Evolutionary conservation across 2,797 vertebrate genomes (phyloP).

Genomic region (Staurois parvus): DNA sequence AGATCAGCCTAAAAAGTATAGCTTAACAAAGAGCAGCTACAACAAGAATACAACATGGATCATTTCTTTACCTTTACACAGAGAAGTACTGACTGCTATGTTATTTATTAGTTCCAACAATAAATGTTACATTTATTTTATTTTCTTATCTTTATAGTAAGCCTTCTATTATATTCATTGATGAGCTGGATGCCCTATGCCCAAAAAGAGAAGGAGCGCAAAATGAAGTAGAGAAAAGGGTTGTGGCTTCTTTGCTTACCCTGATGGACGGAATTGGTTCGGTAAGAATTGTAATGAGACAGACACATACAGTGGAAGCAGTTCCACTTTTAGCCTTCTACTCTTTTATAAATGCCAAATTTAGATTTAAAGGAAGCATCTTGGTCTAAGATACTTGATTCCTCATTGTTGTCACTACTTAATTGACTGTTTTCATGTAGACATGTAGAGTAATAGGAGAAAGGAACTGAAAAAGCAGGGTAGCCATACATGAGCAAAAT

Average conservation of each 20-base stretch:
- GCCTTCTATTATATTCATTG: constrained; percentile 95
- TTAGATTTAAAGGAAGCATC: not conserved
- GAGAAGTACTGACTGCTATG: not conserved
- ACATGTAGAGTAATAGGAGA: not conserved
- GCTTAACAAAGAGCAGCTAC: not conserved
- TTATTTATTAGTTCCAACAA: not conserved
- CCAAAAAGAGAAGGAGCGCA: constrained; percentile 92
- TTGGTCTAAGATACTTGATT: not conserved
- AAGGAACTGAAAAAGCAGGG: not conserved
- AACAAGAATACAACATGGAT: not conserved
- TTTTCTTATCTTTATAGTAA: constrained; percentile 71
- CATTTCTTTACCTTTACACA: not conserved
- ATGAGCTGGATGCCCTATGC: constrained; percentile 94
- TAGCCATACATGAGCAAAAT: no score
- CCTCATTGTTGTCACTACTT: not conserved
- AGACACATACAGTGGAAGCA: not conserved
- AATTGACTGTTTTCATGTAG: not conserved
- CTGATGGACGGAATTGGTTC: constrained; percentile 97
- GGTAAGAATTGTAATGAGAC: constrained; percentile 74
- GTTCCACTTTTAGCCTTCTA: not conserved
- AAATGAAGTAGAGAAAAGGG: constrained; percentile 95
- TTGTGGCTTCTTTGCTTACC: constrained; percentile 92
- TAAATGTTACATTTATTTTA: not conserved
- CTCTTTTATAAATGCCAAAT: not conserved
- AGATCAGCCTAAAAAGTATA: not conserved